Percentiles rank a stretch among this genome's conserved stretches.
Conservation (phyloP, 2,888 invertebrate species). For the Cordilura impudica region DNA sequence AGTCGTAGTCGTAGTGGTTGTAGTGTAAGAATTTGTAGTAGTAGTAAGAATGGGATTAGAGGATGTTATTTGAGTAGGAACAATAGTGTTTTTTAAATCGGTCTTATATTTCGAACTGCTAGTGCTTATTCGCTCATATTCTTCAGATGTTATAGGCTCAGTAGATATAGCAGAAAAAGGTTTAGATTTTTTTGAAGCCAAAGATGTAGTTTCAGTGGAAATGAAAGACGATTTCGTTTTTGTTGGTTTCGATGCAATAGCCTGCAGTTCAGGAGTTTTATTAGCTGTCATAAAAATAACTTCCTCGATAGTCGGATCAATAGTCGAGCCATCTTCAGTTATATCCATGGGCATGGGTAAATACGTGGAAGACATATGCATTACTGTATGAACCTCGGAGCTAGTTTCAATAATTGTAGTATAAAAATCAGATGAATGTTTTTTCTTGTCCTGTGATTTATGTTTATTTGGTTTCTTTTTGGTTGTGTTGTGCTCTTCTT, state of each 20-base stretch:
- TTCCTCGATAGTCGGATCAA: slow-evolving; percentile 75
- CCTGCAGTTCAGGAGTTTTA: slow-evolving; percentile 72
- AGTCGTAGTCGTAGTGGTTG: slow-evolving; percentile 61
- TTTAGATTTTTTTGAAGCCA: slow-evolving; percentile 29
- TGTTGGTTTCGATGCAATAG: slow-evolving; percentile 12
- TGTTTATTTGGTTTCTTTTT: slow-evolving; percentile 73
- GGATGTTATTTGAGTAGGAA: slow-evolving; percentile 62
- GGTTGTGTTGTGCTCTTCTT: slow-evolving; percentile 71
- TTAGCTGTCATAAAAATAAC: slow-evolving; percentile 75
- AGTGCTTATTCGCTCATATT: slow-evolving; percentile 46
- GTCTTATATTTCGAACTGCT: slow-evolving; percentile 61
- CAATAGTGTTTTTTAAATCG: slow-evolving; percentile 55
- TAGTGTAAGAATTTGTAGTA: slow-evolving; percentile 62
- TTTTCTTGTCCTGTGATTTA: slow-evolving; percentile 67
- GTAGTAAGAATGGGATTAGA: slow-evolving; percentile 65
- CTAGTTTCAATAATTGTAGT: slow-evolving; percentile 74
- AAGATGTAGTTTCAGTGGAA: slow-evolving; percentile 8
- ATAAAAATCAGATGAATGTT: slow-evolving; percentile 65
- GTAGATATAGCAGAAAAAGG: slow-evolving; percentile 26
- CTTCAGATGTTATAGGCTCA: slow-evolving; percentile 22
- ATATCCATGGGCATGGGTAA: slow-evolving; percentile 73
- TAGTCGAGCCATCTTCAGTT: slow-evolving; percentile 57
- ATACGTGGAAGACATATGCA: slow-evolving; percentile 71
- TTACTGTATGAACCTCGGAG: slow-evolving; percentile 71
- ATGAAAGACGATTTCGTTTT: background rate